phyloP scores from a whole-genome alignment of 2,888 invertebrate species.

The Ceratothoa steindachneri region DNA sequence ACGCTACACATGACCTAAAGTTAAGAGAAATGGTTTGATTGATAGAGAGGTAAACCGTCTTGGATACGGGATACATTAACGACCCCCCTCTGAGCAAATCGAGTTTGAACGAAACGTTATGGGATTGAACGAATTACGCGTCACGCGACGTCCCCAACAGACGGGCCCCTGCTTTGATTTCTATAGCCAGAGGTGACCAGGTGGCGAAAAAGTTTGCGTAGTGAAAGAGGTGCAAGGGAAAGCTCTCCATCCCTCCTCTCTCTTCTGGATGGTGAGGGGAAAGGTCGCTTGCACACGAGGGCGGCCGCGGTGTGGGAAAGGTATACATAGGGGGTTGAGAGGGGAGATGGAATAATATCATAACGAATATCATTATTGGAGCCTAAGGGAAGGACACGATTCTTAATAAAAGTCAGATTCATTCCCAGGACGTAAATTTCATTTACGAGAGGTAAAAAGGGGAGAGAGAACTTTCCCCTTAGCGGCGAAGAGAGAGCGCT shows the following conservation, averaged over 20 bases:
- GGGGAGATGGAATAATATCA: constrained; percentile 3
- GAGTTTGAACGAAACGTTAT: not conserved
- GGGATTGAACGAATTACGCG: not conserved
- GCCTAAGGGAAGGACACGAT: constrained; percentile 7
- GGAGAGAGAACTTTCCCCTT: not conserved
- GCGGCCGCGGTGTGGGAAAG: not conserved
- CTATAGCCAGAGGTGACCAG: not conserved
- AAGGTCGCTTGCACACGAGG: not conserved
- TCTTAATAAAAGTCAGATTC: constrained; percentile 10
- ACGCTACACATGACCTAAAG: no score
- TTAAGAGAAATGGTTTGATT: no score
- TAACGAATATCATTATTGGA: constrained; percentile 4
- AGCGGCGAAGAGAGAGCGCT: not conserved
- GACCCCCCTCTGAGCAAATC: no score
- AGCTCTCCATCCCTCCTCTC: not conserved
- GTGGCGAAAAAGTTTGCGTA: constrained; percentile 1
- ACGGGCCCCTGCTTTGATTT: not conserved
- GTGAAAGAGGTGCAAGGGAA: not conserved
- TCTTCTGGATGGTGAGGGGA: not conserved
- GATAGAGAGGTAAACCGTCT: no score
- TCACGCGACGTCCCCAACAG: not conserved
- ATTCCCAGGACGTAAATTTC: constrained; percentile 1
- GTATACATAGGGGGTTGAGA: not conserved
- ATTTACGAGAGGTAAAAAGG: not conserved
- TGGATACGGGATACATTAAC: no score